These are phyloP conservation scores for Cremastobaeus sp. DNA, from an alignment of 2,888 invertebrate genomes.

Conservation along the genomic window DNA sequence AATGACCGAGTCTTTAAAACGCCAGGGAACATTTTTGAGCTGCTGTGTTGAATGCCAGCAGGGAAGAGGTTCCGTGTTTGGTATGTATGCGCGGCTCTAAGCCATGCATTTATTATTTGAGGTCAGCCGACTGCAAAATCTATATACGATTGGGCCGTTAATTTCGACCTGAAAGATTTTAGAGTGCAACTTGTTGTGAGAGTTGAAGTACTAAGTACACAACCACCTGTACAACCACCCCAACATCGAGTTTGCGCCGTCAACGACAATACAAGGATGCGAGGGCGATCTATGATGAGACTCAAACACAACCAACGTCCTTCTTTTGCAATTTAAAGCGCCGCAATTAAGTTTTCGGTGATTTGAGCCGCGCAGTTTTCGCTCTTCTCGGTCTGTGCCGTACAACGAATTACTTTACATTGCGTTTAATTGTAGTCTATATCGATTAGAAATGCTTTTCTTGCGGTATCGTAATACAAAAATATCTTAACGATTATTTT, in stretches of 20 bases:
- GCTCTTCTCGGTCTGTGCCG: not conserved
- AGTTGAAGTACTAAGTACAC: constrained; percentile 43
- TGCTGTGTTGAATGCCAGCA: constrained; percentile 11
- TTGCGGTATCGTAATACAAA: constrained; percentile 14
- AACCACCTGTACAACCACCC: constrained; percentile 49
- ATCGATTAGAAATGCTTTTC: constrained; percentile 26
- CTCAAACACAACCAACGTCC: not conserved
- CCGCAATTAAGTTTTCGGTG: not conserved
- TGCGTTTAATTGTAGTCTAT: constrained; percentile 22
- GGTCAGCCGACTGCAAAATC: constrained; percentile 32
- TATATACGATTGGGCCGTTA: constrained; percentile 47
- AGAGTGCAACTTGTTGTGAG: constrained; percentile 42
- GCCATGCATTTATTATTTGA: constrained; percentile 37
- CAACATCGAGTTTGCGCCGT: constrained; percentile 49
- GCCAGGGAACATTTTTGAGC: constrained; percentile 11
- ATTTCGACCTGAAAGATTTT: constrained; percentile 41
- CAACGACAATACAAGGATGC: constrained; percentile 35
- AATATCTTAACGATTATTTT: constrained; percentile 37
- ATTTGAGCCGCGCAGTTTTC: not conserved
- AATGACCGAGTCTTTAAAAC: constrained; percentile 41
- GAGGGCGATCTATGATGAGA: constrained; percentile 15
- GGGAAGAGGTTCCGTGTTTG: constrained; percentile 3
- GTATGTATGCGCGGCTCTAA: constrained; percentile 10
- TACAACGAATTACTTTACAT: constrained; percentile 11
- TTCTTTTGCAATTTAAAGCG: constrained; percentile 5